Evolutionary conservation across 2,888 invertebrate genomes (phyloP), one percentile per base, ranked within the genome.

Genomic region (Stenotaenia linearis): DNA sequence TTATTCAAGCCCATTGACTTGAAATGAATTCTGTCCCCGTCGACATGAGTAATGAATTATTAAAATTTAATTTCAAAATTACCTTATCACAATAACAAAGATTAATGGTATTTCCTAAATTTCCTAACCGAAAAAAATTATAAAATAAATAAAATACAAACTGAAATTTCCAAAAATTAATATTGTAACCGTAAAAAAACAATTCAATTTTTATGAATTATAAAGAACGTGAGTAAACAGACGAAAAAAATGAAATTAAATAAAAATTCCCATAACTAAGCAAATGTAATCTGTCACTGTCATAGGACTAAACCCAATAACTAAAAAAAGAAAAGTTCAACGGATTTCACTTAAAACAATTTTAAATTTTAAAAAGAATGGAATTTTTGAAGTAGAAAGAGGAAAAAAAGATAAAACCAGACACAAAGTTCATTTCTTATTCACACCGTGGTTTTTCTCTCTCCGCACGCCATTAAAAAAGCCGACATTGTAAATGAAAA

Each of bases 1-100:
- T 45, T 74, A 28, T 74, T 28, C 28, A 74, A 28, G 74, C 74
- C 28, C 32, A 74, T 74, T 74, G 74, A 74, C 74, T 74, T n/a
- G 28, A n/a, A 30, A 74, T 74, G 28, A 74, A 74, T 74, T 74
- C 74, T 74, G 25, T 74, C 74, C 74, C 74, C 21, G 32, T 12
- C 74, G 45, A 45, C 45, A 45, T 18, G 45, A 45, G 18, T 45
- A 45, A 74, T 74, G 74, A 74, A 74, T 74, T 74, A 74, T 74
- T 74, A 74, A 74, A 74, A 74, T 74, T 28, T 32, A 74, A 74
- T 74, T 74, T 25, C 74, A 21, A 74, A 74, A 74, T 32, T 30
- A 74, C 28, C 74, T 15, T 32, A 74, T 74, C 74, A 23, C 28
- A 74, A 32, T 74, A 74, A 15, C 74, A 74, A 30, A 23, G 25